Evolutionary conservation across 2,113 vertebrate species (phyloP).

Genomic region (Amazona guildingii): DNA sequence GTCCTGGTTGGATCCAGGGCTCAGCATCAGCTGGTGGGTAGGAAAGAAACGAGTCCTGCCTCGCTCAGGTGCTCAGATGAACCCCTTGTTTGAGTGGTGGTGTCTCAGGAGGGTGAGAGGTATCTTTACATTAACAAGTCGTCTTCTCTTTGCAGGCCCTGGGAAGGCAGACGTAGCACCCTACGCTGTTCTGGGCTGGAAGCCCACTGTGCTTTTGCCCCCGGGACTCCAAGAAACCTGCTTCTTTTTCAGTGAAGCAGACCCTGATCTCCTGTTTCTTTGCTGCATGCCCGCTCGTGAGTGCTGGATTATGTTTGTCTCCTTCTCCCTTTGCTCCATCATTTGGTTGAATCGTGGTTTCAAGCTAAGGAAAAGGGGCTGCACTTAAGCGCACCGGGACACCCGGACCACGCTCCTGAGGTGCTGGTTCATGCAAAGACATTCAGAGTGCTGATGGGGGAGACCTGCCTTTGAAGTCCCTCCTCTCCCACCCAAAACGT

Average conservation of each 20-base stretch:
- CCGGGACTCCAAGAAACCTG: not conserved
- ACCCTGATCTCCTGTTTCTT: not conserved
- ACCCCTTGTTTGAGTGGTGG: not conserved
- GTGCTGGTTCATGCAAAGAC: not conserved
- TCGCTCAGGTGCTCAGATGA: not conserved
- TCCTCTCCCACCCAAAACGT: not conserved
- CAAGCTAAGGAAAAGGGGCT: conserved; percentile 84
- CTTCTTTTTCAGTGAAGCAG: not conserved
- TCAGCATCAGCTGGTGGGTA: not conserved
- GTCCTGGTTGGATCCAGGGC: not conserved
- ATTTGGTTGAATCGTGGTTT: conserved; percentile 87
- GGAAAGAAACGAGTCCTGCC: not conserved
- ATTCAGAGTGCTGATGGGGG: conserved; percentile 14
- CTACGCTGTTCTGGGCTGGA: not conserved
- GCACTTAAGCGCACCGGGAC: not conserved
- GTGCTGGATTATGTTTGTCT: conserved; percentile 86
- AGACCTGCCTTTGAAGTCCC: not conserved
- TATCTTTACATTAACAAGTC: not conserved
- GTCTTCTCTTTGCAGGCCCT: conserved; percentile 10
- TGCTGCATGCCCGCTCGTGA: not conserved
- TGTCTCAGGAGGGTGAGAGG: rapidly evolving
- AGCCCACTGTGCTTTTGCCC: not conserved
- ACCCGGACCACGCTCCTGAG: not conserved
- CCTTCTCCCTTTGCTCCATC: conserved; percentile 85
- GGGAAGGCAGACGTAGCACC: not conserved